Evolutionary conservation across 2,113 vertebrate species (phyloP).

Genomic region (Rhabdornis inornatus): DNA sequence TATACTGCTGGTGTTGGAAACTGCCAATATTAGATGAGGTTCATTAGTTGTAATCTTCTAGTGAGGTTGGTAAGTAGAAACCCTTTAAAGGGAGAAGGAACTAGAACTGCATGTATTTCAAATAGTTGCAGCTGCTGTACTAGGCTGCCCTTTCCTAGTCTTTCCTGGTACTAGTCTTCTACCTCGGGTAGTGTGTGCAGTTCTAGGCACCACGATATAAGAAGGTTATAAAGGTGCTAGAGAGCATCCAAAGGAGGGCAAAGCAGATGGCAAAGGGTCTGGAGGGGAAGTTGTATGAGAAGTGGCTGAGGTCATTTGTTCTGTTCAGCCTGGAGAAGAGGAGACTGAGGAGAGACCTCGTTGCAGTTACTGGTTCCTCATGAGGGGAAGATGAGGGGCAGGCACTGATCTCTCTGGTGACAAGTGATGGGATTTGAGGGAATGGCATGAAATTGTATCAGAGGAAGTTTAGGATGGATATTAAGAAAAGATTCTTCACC

Average conservation of each 20-base stretch:
- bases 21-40: background rate
- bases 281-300: background rate
- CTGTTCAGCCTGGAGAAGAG: background rate
- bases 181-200: background rate
- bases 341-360: background rate
- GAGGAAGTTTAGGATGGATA: background rate
- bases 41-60: background rate
- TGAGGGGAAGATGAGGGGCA: background rate
- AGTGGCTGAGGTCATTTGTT: background rate
- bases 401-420: background rate
- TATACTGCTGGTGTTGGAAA: background rate
- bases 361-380: rapidly evolving
- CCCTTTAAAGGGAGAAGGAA: background rate
- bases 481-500: background rate
- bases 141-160: background rate
- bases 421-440: background rate
- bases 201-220: background rate
- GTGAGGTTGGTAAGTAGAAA: background rate
- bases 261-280: background rate
- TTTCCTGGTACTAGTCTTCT: background rate
- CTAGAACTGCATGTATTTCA: background rate
- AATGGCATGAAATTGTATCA: background rate
- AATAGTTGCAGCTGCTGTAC: background rate
- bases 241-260: background rate
- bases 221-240: background rate